Evolutionary conservation across 2,113 vertebrate genomes (phyloP), one percentile per base, ranked within the genome.

Genomic region (Chitala chitala): DNA sequence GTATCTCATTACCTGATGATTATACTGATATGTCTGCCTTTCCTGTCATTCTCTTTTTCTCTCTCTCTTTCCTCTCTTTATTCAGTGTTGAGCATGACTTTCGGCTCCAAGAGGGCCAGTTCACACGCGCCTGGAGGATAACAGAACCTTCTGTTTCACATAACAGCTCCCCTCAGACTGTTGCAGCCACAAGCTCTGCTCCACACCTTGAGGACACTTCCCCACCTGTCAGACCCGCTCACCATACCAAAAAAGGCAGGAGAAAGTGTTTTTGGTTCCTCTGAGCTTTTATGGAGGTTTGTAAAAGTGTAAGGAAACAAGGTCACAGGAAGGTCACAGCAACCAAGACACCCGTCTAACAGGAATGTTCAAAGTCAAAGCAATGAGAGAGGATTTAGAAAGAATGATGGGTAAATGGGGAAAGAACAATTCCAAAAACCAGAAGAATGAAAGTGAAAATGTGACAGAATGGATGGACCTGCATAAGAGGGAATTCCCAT

Each of bases 241-340:
- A 78, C 74, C 72, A 82, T 69, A 74, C 83, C 79, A 91, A 89
- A 84, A 91, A 90, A 80, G 85, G 85, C 82, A 81, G 86, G 75
- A 89, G 88, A 81, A 91, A 90, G 75, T 91, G 90, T 78, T 91
- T 91, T 82, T 91, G 90, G 90, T 91, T 91, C 84, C 87, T 91
- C 75, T 91, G 87, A 90, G 74, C 22, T 31, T 40, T 26, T 9
- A n/a, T n/a, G 12, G 38, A 3, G 29, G 29, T 33, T 53, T 53
- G 20, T 51, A 50, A 70, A 70, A 24, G 12, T 33, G 20, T 36
- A 26, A 70, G 31, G 20, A n/a, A 4, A 53, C 29, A 13, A 38
- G 13, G 64, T 2, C 64, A 1, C 10, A 54, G 51, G 59, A 61
- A 22, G 20, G 77, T 44, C 3, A 55, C 74, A 26, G 4, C 12